These are phyloP conservation scores for Caenorhabditis inopinata DNA, from an alignment of 1,140 invertebrate species.

Conservation along the genomic window DNA sequence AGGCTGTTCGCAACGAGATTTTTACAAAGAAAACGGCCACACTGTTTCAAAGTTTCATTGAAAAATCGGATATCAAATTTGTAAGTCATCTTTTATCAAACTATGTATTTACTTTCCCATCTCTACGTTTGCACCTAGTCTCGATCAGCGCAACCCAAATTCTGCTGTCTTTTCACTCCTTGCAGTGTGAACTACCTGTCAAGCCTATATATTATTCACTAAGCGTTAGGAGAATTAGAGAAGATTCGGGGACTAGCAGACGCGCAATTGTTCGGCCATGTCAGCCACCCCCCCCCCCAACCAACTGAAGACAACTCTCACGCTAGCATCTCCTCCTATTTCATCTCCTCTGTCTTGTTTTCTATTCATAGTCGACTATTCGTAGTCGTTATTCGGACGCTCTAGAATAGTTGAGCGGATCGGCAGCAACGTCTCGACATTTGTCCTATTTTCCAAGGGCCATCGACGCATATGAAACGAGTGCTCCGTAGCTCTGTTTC, in stretches of 20 bases:
- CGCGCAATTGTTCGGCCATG: conserved; percentile 10
- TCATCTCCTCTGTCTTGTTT: background rate
- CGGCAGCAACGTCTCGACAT: conserved; percentile 13
- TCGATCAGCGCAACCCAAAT: too few species aligned
- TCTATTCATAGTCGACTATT: conserved; percentile 27
- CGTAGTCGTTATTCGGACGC: conserved; percentile 26
- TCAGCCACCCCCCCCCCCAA: background rate
- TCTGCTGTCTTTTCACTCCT: too few species aligned
- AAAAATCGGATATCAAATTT: too few species aligned
- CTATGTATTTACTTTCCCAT: too few species aligned
- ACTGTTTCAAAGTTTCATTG: too few species aligned
- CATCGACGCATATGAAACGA: conserved; percentile 18
- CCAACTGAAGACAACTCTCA: conserved; percentile 17
- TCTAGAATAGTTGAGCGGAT: conserved; percentile 30
- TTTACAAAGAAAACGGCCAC: too few species aligned
- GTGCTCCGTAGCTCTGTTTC: conserved; percentile 17
- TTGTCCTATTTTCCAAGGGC: conserved; percentile 18
- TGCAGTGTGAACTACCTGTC: too few species aligned
- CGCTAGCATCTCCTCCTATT: conserved; percentile 17
- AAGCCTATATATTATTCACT: too few species aligned
- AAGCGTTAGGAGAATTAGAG: background rate
- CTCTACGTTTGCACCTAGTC: too few species aligned
- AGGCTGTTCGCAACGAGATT: too few species aligned
- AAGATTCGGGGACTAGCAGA: background rate
- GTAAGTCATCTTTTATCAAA: too few species aligned